Evolutionary conservation across 2,888 invertebrate genomes (phyloP).

Genomic region (Cantharis rufa): DNA sequence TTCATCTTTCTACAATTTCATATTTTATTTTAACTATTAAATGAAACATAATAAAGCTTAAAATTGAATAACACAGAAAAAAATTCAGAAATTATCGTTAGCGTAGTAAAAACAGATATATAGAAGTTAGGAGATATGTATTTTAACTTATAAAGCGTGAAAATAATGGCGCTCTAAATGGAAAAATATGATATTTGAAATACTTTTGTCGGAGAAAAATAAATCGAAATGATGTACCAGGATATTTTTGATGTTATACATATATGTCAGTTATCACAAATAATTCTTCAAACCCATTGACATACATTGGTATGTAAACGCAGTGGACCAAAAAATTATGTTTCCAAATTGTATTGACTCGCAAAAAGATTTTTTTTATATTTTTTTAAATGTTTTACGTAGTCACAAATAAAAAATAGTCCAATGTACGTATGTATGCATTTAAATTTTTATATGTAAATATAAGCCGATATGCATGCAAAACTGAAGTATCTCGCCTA

Average conservation of each 20-base stretch:
- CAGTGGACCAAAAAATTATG: neutral
- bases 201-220: neutral
- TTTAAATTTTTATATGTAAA: neutral
- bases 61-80: neutral
- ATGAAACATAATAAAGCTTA: neutral
- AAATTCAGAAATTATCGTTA: neutral
- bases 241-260: neutral
- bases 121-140: neutral
- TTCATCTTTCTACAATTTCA: neutral
- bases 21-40: neutral
- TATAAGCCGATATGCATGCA: neutral
- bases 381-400: neutral
- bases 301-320: neutral
- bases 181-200: neutral
- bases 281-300: neutral
- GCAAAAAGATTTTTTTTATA: neutral
- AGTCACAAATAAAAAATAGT: neutral
- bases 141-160: neutral
- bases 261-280: neutral
- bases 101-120: neutral
- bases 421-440: neutral
- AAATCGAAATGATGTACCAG: neutral
- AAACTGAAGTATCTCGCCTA: conserved; percentile 43
- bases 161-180: neutral
- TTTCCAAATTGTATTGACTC: neutral